Evolutionary conservation across 2,888 invertebrate species (phyloP).

Genomic region (Pardosa pseudoannulata): DNA sequence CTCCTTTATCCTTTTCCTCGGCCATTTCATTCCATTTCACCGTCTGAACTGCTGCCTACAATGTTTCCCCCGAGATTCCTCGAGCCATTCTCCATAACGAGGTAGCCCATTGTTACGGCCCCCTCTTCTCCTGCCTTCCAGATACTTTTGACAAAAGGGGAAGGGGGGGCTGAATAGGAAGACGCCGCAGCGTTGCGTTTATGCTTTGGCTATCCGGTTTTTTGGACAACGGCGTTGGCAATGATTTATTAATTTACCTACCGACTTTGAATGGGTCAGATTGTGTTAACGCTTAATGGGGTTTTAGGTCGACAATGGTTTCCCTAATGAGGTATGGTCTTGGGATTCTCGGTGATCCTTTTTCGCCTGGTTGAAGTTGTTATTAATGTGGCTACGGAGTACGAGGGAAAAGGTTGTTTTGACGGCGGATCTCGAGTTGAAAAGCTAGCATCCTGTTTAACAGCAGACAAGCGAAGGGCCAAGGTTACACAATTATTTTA

Average conservation of each 20-base stretch:
- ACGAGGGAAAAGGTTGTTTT: background rate
- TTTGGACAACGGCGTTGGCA: background rate
- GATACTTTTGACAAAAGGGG: too few relatives aligned
- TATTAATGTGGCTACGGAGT: constrained; percentile 9
- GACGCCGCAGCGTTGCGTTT: too few relatives aligned
- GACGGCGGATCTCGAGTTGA: background rate
- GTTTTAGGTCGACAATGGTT: constrained; percentile 13
- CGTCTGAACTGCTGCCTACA: too few relatives aligned
- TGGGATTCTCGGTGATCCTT: background rate
- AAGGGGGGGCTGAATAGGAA: too few relatives aligned
- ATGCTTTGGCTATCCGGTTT: background rate
- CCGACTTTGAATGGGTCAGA: background rate
- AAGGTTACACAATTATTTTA: background rate
- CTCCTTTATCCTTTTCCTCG: too few relatives aligned
- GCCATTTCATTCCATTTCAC: too few relatives aligned
- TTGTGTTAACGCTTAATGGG: constrained; percentile 13
- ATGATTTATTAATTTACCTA: constrained; percentile 13
- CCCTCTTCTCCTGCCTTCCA: too few relatives aligned
- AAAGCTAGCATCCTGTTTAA: constrained; percentile 5
- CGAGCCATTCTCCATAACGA: too few relatives aligned
- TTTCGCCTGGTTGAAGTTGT: constrained; percentile 10
- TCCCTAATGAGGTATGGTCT: background rate
- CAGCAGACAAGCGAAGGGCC: background rate
- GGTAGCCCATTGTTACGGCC: too few relatives aligned
- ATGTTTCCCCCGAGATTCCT: too few relatives aligned